Percentiles rank a stretch among this genome's conserved stretches.
phyloP scores from a whole-genome alignment of 2,888 invertebrate species.

The Vesta saturnalis region DNA sequence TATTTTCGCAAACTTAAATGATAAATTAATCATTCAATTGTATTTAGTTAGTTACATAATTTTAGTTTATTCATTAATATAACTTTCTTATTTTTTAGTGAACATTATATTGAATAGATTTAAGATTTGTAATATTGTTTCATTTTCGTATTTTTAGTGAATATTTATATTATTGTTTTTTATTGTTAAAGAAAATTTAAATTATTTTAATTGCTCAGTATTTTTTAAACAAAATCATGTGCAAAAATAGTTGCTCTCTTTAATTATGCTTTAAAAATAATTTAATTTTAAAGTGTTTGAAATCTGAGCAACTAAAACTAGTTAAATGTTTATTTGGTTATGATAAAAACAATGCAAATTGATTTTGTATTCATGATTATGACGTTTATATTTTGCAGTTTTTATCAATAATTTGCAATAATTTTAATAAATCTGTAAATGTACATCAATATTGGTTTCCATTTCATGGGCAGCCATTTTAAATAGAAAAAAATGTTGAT shows the following conservation, averaged over 20 bases:
- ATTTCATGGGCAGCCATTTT: constrained; percentile 53
- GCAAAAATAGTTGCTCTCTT: constrained; percentile 23
- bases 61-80: constrained; percentile 56
- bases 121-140: constrained; percentile 57
- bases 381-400: constrained; percentile 25
- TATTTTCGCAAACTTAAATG: constrained; percentile 45
- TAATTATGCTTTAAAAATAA: constrained; percentile 12
- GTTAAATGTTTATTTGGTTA: constrained; percentile 35
- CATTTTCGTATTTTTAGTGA: constrained; percentile 56
- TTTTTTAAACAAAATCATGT: constrained; percentile 19
- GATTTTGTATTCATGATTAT: constrained; percentile 6
- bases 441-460: constrained; percentile 37
- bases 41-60: constrained; percentile 53
- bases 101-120: constrained; percentile 47
- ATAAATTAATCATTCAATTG: constrained; percentile 28
- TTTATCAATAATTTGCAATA: constrained; percentile 35
- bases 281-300: constrained; percentile 12
- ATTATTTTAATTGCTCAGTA: constrained; percentile 44
- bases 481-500: too few species aligned
- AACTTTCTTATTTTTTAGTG: constrained; percentile 56
- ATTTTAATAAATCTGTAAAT: constrained; percentile 26
- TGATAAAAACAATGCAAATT: constrained; percentile 33
- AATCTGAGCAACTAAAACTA: constrained; percentile 36
- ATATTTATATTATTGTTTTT: constrained; percentile 60
- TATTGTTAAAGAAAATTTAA: constrained; percentile 50